phyloP scores from a whole-genome alignment of 1,140 invertebrate genomes.

The Formica exsecta region DNA sequence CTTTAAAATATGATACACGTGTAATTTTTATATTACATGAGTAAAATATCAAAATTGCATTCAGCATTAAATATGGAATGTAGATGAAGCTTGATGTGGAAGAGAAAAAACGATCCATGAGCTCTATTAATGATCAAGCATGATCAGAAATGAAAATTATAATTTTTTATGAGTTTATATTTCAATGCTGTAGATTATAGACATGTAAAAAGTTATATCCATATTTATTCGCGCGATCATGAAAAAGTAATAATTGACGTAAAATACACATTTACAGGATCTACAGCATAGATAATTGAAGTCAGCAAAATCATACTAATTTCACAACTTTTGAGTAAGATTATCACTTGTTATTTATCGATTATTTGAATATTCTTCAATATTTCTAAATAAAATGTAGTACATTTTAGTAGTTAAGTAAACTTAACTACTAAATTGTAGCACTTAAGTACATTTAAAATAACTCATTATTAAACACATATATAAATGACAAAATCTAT shows the following conservation, averaged over 20 bases:
- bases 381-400: constrained; percentile 18
- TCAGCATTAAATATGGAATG: constrained; percentile 44
- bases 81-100: neutral
- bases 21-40: constrained; percentile 7
- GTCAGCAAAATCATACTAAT: neutral
- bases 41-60: neutral
- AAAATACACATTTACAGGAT: neutral
- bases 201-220: neutral
- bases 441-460: constrained; percentile 46
- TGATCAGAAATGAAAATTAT: neutral
- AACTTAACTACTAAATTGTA: no score
- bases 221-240: neutral
- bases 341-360: constrained; percentile 8
- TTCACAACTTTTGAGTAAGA: constrained; percentile 10
- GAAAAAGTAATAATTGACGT: neutral
- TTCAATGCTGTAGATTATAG: neutral
- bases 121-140: neutral
- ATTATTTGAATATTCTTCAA: constrained; percentile 16
- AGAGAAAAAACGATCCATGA: neutral
- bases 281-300: neutral
- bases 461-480: constrained; percentile 12
- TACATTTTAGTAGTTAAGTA: no score
- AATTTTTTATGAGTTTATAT: neutral
- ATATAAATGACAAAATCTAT: constrained; percentile 44
- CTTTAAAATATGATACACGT: neutral